A percentile compares a stretch with the other conserved stretches of the same genome.
Evolutionary conservation across 2,113 vertebrate genomes (phyloP).

Genomic region (Ramphastos sulfuratus): DNA sequence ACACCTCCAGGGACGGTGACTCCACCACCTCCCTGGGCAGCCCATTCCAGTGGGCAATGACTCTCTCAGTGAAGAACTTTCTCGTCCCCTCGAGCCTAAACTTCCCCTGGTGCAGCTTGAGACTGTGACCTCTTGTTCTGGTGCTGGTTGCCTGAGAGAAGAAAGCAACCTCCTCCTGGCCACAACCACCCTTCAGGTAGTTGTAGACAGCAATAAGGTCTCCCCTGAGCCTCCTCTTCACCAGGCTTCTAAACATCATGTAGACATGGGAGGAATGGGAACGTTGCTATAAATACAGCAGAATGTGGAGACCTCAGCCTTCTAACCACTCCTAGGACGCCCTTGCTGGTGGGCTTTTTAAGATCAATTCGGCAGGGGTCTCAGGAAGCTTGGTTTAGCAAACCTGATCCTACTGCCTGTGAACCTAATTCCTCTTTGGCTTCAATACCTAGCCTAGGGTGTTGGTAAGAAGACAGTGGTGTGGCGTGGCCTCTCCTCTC

Average conservation of each 20-base stretch:
- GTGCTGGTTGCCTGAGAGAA: too few species aligned
- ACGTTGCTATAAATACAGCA: background rate
- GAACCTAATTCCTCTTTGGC: background rate
- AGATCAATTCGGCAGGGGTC: rapidly evolving
- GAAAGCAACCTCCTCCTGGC: too few species aligned
- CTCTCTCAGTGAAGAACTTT: too few species aligned
- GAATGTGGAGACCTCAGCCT: rapidly evolving
- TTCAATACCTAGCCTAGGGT: background rate
- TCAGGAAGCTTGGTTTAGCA: background rate
- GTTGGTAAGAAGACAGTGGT: background rate
- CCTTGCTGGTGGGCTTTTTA: background rate
- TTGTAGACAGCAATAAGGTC: too few species aligned
- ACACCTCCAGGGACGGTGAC: too few species aligned
- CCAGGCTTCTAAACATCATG: background rate
- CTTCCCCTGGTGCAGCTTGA: too few species aligned
- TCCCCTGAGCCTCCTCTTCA: too few species aligned
- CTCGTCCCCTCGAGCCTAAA: too few species aligned
- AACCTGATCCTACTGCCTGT: background rate
- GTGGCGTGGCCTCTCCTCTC: background rate
- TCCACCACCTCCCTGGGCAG: too few species aligned
- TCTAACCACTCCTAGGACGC: background rate
- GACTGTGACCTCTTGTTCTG: too few species aligned
- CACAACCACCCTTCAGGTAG: too few species aligned
- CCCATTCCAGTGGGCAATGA: too few species aligned
- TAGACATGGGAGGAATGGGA: background rate